Conservation (phyloP, 2,797 vertebrate genomes). For the Phoeniculus purpureus region DNA sequence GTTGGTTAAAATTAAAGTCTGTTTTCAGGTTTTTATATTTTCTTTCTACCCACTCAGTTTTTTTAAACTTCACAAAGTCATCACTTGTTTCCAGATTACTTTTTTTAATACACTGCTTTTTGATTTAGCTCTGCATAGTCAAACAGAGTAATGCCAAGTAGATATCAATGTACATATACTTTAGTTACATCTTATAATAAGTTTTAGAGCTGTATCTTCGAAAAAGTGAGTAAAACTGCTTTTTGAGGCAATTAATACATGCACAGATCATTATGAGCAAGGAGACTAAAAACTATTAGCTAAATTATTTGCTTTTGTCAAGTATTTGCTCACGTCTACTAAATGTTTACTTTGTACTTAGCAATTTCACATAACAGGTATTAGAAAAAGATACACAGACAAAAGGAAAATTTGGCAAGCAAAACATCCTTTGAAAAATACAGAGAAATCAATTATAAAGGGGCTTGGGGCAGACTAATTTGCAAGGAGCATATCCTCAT, state of each 20-base stretch:
- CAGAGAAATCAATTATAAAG: background rate
- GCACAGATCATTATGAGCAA: background rate
- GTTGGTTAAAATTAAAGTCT: background rate
- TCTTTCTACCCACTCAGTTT: background rate
- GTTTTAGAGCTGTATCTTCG: background rate
- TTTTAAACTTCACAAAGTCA: background rate
- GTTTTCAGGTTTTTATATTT: background rate
- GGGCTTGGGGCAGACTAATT: background rate
- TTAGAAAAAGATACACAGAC: background rate
- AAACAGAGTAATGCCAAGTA: background rate
- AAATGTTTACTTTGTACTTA: background rate
- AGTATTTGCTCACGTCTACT: slow-evolving; percentile 12
- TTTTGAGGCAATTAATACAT: background rate
- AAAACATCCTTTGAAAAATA: slow-evolving; percentile 15
- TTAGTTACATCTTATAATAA: background rate
- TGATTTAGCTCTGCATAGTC: background rate
- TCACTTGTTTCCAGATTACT: background rate
- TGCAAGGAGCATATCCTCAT: background rate
- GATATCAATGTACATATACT: background rate
- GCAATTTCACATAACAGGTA: background rate
- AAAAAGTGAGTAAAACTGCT: background rate
- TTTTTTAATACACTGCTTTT: background rate
- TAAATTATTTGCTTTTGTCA: slow-evolving; percentile 9
- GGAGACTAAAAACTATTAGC: slow-evolving; percentile 10
- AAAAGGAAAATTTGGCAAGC: background rate